Evolutionary conservation across 2,888 invertebrate species (phyloP).

Genomic region (Tipula vernalis): DNA sequence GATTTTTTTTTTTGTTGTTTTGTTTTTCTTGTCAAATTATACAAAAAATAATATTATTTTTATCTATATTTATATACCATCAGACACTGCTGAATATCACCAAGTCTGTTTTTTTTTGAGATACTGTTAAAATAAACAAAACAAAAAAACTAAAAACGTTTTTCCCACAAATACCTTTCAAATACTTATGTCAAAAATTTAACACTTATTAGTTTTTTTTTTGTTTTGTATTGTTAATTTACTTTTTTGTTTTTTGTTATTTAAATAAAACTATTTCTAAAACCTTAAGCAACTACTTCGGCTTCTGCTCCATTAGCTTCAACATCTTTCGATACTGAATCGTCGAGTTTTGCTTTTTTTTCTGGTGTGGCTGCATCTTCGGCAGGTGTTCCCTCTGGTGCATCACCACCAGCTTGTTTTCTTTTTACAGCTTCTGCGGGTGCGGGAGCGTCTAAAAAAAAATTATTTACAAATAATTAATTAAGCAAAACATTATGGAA

Average conservation of each 20-base stretch:
- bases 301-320: conserved; percentile 33
- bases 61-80: background rate
- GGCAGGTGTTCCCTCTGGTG: conserved; percentile 23
- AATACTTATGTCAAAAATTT: conserved; percentile 9
- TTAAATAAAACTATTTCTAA: conserved; percentile 13
- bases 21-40: background rate
- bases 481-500: background rate
- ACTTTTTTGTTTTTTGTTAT: background rate
- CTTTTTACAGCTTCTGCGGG: conserved; percentile 35
- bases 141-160: background rate
- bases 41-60: background rate
- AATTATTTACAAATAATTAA: background rate
- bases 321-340: conserved; percentile 31
- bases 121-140: background rate
- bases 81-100: conserved; percentile 9
- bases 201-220: background rate
- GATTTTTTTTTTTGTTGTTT: background rate
- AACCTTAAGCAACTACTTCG: conserved; percentile 35
- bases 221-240: conserved; percentile 10
- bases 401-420: conserved; percentile 28
- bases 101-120: conserved; percentile 1
- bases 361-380: conserved; percentile 33
- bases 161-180: conserved; percentile 9
- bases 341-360: conserved; percentile 36
- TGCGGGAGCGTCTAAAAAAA: conserved; percentile 24